Evolutionary conservation across 1,140 invertebrate species (phyloP).

Genomic region (Bradysia coprophila): DNA sequence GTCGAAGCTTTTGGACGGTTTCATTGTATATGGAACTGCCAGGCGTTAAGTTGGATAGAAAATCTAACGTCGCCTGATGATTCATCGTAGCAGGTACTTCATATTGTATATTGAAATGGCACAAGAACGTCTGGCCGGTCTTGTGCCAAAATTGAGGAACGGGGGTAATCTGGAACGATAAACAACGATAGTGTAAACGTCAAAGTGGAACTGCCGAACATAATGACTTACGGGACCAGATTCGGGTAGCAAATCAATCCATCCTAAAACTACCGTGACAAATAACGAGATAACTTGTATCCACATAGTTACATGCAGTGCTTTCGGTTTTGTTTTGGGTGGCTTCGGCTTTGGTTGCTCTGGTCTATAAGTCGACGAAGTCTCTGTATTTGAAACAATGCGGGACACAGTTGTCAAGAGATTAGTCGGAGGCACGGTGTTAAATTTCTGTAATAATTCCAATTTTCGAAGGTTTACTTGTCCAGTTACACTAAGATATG

Average conservation of each 20-base stretch:
- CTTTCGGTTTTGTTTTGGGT: background rate
- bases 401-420: conserved; percentile 1
- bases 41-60: conserved; percentile 1
- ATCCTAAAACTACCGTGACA: background rate
- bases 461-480: too few species aligned
- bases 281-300: conserved; percentile 1
- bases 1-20: background rate
- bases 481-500: too few species aligned
- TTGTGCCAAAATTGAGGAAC: background rate
- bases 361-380: background rate
- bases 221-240: conserved; percentile 3
- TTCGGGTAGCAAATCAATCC: background rate
- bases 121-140: conserved; percentile 1
- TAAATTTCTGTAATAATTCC: background rate
- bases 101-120: background rate
- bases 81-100: background rate
- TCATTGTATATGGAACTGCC: background rate
- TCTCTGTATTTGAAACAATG: conserved; percentile 1
- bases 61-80: background rate
- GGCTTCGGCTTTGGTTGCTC: background rate
- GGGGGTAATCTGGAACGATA: conserved; percentile 1
- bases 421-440: background rate
- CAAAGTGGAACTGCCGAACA: too few species aligned
- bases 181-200: too few species aligned
- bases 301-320: conserved; percentile 1